phyloP scores from a whole-genome alignment of 2,113 vertebrate species.

The Callocephalon fimbriatum region DNA sequence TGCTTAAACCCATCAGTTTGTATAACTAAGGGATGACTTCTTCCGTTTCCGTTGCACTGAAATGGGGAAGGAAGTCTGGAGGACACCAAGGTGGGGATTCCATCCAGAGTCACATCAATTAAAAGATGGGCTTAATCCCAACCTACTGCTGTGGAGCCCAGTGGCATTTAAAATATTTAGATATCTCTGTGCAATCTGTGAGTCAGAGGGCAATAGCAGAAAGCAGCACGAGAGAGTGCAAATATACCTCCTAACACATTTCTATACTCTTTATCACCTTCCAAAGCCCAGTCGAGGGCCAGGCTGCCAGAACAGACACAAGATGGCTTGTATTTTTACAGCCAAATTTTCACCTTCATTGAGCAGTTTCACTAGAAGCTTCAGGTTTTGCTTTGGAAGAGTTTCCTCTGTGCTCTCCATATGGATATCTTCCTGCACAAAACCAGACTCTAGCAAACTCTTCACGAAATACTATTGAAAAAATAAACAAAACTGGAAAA shows the following conservation, averaged over 20 bases:
- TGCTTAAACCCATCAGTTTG: neutral
- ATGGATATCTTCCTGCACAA: neutral
- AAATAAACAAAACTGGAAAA: neutral
- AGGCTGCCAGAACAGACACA: neutral
- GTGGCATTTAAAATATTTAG: neutral
- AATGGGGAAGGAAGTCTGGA: slow-evolving; percentile 14
- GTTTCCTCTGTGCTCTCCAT: neutral
- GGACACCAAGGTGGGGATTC: neutral
- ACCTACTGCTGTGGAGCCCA: neutral
- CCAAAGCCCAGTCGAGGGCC: neutral
- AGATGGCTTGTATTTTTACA: neutral
- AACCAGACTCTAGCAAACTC: neutral
- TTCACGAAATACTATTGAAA: neutral
- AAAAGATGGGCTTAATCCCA: neutral
- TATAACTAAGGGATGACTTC: neutral
- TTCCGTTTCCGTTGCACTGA: neutral
- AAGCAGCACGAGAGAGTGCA: neutral
- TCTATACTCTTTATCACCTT: neutral
- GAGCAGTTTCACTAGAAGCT: neutral
- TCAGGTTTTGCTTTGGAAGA: neutral
- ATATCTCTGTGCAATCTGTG: neutral
- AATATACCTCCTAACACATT: neutral
- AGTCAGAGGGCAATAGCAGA: neutral
- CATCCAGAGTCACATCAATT: neutral
- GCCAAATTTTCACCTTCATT: neutral